These are phyloP conservation scores for Balaenoptera acutorostrata DNA, from an alignment of 2,113 vertebrate genomes.

Conservation along the genomic window DNA sequence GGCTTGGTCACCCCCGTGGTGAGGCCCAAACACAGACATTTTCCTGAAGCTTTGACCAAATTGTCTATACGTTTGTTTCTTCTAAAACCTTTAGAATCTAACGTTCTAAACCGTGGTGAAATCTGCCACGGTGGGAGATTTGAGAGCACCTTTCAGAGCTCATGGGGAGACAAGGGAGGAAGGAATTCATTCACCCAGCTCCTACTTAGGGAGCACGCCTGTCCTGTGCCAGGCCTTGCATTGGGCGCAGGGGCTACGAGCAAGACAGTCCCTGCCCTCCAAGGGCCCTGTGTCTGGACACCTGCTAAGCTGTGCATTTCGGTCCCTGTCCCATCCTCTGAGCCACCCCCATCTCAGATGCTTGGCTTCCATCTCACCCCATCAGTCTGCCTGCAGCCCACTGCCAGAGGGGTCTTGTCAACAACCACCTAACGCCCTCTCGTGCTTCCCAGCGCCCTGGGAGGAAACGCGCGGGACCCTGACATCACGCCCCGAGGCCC, in stretches of 20 bases:
- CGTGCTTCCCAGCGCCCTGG: neutral
- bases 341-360: neutral
- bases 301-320: neutral
- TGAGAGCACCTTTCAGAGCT: neutral
- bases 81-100: neutral
- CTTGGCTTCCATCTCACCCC: neutral
- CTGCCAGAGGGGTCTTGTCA: neutral
- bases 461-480: too few species aligned
- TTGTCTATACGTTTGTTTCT: neutral
- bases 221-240: accelerated
- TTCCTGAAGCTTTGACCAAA: neutral
- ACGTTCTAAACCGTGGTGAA: neutral
- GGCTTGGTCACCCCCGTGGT: neutral
- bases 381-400: neutral
- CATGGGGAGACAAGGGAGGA: accelerated
- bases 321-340: neutral
- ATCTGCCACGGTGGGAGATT: neutral
- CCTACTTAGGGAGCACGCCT: accelerated
- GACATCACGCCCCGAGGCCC: neutral
- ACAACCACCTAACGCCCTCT: neutral
- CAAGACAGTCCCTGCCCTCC: too few species aligned
- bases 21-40: neutral
- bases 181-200: neutral
- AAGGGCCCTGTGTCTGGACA: neutral
- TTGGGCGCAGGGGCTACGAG: accelerated